These are phyloP conservation scores for Acanthosepion pharaonis DNA, from an alignment of 2,888 invertebrate species.

Conservation along the genomic window DNA sequence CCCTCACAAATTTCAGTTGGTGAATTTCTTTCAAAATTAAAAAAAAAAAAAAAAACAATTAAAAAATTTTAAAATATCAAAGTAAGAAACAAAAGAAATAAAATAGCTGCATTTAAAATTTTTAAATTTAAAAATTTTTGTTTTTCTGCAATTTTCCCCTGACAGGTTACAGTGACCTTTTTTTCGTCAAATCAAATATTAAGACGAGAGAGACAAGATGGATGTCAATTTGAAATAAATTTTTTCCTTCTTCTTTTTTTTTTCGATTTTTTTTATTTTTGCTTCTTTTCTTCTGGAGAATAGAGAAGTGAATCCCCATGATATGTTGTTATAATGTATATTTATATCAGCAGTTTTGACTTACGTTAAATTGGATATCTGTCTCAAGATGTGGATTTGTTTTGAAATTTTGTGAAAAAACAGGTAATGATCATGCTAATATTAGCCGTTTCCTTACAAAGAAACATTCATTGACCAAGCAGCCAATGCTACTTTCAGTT, in stretches of 20 bases:
- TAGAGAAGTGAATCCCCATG: too few relatives aligned
- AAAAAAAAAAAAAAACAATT: background rate
- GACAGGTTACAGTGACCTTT: conserved; percentile 22
- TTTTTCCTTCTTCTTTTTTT: background rate
- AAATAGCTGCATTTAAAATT: background rate
- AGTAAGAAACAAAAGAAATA: background rate
- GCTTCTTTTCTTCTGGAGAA: too few relatives aligned
- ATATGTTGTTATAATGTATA: background rate
- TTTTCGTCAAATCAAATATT: conserved; percentile 33
- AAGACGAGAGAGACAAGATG: background rate
- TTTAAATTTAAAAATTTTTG: background rate
- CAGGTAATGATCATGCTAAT: too few relatives aligned
- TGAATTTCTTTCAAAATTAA: background rate
- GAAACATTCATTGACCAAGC: too few relatives aligned
- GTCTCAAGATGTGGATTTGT: too few relatives aligned
- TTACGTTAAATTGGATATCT: background rate
- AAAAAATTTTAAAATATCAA: background rate
- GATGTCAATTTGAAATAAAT: background rate
- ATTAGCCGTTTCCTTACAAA: too few relatives aligned
- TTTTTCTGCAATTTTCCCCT: background rate
- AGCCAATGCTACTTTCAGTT: too few relatives aligned
- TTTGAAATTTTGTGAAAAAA: too few relatives aligned
- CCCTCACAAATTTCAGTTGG: background rate
- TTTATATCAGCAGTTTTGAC: background rate
- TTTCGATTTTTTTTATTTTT: background rate